phyloP scores from a whole-genome alignment of 2,888 invertebrate species.

The Dolichopus griseipennis region DNA sequence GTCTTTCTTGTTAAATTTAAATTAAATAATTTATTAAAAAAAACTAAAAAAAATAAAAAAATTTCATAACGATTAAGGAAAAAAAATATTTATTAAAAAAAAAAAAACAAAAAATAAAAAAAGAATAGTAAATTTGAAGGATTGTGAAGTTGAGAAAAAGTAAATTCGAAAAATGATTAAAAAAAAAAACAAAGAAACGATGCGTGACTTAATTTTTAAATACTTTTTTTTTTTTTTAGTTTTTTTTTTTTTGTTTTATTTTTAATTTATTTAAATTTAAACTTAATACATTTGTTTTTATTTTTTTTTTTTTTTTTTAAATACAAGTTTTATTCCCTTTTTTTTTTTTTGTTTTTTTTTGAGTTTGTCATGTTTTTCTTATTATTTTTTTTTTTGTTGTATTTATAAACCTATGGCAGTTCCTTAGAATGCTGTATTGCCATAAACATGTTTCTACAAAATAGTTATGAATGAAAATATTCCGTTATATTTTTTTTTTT shows the following conservation, averaged over 20 bases:
- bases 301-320: background rate
- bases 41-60: too few species aligned
- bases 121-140: background rate
- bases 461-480: background rate
- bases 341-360: background rate
- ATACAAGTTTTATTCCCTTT: background rate
- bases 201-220: background rate
- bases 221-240: background rate
- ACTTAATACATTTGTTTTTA: background rate
- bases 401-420: constrained; percentile 2
- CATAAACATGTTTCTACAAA: background rate
- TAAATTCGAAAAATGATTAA: background rate
- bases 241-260: background rate
- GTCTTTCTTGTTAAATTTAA: background rate
- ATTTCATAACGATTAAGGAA: too few species aligned
- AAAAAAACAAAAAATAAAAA: too few species aligned
- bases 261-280: background rate
- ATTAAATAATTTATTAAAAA: too few species aligned
- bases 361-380: background rate
- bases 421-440: background rate
- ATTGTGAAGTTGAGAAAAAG: background rate
- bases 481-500: too few species aligned
- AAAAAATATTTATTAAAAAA: too few species aligned
- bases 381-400: background rate
- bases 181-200: background rate